Base-by-base conservation (phyloP, 1,140 invertebrate species). In the Hyposmocoma kahamanoa region DNA sequence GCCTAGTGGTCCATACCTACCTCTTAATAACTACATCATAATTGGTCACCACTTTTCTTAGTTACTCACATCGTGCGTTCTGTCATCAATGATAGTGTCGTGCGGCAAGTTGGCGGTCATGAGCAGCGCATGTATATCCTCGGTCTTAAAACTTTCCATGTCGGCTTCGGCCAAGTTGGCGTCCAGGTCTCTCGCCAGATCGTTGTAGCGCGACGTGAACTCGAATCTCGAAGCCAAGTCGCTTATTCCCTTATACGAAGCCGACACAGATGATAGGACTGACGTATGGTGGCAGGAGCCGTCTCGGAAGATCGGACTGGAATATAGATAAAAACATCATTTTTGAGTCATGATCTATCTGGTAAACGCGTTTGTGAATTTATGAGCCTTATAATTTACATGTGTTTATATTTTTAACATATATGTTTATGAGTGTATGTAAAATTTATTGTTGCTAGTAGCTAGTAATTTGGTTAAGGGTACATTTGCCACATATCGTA, bases 141-240 rank as follows among this genome's bases (percentile, higher is more conserved):
- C 93, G 6, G 94, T 95, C 53, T 92, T 90, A 86, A 96, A 97
- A 73, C 95, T 95, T 82, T 97, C 96, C 93, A 97, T 97, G 77
- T 97, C 96, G 22, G 96, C 95, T 85, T 97, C 94, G 19, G 96
- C 96, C 58, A 97, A 89, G 80, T 97, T 97, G 47, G 95, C 95
- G 85, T 97, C 96, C 70, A 97, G 87, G 75, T 97, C 95, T 67
- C 94, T 91, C 28, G 95, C 91, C 54, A 96, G 82, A 66, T 94
- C 94, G 71, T 96, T 95, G 72, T 96, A 96, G 60, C 93, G 93
- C 15, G 88, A 88, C 6, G 79, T 75, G 72, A 84, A 85, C 48
- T 85, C 82, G 67, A 84, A 85, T 19, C 77, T 74, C 15, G 82
- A 84, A 47, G 91, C 90, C 47, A 93, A 81, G 63, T 92, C 91